These are phyloP conservation scores for Acleris holmiana DNA, from an alignment of 2,888 invertebrate species.

Conservation along the genomic window DNA sequence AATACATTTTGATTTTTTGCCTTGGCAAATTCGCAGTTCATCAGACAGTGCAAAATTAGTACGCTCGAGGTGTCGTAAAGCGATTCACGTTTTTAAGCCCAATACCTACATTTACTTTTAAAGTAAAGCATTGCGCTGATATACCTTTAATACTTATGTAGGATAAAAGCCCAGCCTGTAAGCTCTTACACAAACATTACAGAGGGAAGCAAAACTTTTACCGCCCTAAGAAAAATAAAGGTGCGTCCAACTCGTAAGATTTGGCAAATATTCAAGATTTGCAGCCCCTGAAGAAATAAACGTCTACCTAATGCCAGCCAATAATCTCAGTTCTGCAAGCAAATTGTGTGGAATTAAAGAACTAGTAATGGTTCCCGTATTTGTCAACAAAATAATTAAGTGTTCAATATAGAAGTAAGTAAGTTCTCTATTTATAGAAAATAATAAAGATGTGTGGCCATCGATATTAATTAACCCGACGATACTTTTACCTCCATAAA, in stretches of 20 bases:
- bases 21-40: conserved; percentile 66
- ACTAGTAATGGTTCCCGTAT: not conserved
- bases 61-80: conserved; percentile 69
- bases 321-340: conserved; percentile 46
- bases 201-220: conserved; percentile 71
- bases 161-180: conserved; percentile 41
- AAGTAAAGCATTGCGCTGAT: conserved; percentile 1
- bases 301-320: conserved; percentile 59
- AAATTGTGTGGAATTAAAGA: conserved; percentile 26
- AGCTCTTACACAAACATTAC: conserved; percentile 72
- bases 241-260: conserved; percentile 74
- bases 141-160: conserved; percentile 8
- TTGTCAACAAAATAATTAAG: not conserved
- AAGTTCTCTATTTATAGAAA: not conserved
- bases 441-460: too few relatives aligned
- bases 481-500: too few relatives aligned
- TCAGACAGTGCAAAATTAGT: conserved; percentile 74
- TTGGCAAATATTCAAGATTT: conserved; percentile 59
- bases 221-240: conserved; percentile 71
- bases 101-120: too few relatives aligned
- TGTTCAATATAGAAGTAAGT: not conserved
- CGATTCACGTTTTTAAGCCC: conserved; percentile 39
- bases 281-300: conserved; percentile 45
- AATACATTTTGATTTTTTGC: conserved; percentile 83
- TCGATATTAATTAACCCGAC: too few relatives aligned